phyloP scores from a whole-genome alignment of 2,797 vertebrate species.

The Okamejei kenojei region DNA sequence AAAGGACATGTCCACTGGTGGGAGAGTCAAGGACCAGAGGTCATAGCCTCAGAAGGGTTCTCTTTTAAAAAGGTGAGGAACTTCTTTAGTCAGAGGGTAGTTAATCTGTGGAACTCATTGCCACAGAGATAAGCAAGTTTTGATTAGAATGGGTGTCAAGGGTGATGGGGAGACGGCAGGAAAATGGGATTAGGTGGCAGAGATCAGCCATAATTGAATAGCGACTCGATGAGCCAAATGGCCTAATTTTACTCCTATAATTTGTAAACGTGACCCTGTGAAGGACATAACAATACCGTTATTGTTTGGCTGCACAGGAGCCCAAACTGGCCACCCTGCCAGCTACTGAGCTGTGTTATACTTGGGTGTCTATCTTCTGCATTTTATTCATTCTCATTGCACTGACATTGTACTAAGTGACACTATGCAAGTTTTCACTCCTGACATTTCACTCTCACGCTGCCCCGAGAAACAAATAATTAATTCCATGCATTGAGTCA shows the following conservation, averaged over 20 bases:
- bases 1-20: too few species aligned
- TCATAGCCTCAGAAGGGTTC: too few species aligned
- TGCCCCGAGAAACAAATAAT: neutral
- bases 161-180: too few species aligned
- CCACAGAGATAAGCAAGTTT: too few species aligned
- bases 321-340: neutral
- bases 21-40: too few species aligned
- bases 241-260: neutral
- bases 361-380: neutral
- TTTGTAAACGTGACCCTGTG: too few species aligned
- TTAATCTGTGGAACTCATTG: too few species aligned
- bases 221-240: neutral
- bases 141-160: too few species aligned
- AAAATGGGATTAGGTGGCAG: too few species aligned
- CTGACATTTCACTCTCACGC: neutral
- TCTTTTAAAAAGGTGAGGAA: too few species aligned
- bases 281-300: neutral
- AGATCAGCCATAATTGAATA: too few species aligned
- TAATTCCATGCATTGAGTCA: constrained; percentile 4
- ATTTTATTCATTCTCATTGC: neutral
- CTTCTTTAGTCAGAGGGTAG: too few species aligned
- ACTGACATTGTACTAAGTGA: neutral
- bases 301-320: neutral
- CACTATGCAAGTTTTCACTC: neutral
- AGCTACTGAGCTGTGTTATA: neutral